A percentile compares a stretch with the other conserved stretches of the same genome.
Conservation (phyloP, 1,140 invertebrate species). For the Drosophila ironensis region DNA sequence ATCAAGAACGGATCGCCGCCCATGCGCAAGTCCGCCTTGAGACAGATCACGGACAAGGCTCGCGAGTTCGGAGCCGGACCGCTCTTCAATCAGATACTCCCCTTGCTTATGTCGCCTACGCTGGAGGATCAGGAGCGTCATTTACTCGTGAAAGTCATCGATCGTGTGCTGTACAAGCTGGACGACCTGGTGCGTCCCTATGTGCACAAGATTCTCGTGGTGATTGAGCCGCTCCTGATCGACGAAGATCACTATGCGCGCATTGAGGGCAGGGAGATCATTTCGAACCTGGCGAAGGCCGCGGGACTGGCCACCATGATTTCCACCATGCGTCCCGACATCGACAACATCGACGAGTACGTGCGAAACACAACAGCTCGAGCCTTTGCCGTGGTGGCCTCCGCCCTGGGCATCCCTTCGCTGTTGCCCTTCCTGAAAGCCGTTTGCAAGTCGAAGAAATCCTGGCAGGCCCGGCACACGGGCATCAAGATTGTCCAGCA, state of each 20-base stretch:
- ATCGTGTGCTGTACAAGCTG: slow-evolving; percentile 98
- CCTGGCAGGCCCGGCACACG: slow-evolving; percentile 99
- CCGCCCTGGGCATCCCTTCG: slow-evolving; percentile 98
- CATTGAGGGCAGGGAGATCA: slow-evolving; percentile 99
- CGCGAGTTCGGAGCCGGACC: slow-evolving; percentile 99
- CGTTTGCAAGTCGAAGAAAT: slow-evolving; percentile 99
- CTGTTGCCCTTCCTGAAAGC: slow-evolving; percentile 99
- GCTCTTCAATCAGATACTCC: slow-evolving; percentile 99
- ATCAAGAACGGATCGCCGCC: slow-evolving; percentile 99
- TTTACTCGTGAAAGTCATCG: slow-evolving; percentile 99
- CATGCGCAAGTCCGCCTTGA: slow-evolving; percentile 98
- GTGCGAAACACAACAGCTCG: slow-evolving; percentile 99
- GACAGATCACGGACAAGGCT: slow-evolving; percentile 99
- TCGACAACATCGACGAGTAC: slow-evolving; percentile 99
- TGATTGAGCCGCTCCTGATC: slow-evolving; percentile 99
- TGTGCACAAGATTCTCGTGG: slow-evolving; percentile 99
- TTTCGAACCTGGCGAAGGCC: slow-evolving; percentile 99
- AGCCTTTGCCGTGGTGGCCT: slow-evolving; percentile 99
- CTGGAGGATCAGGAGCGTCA: slow-evolving; percentile 99
- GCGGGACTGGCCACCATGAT: slow-evolving; percentile 99
- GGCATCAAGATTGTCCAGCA: slow-evolving; percentile 99
- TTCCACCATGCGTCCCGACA: slow-evolving; percentile 99
- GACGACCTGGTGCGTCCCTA: slow-evolving; percentile 99
- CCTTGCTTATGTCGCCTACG: slow-evolving; percentile 99
- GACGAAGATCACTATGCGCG: slow-evolving; percentile 99